phyloP scores from a whole-genome alignment of 35 echinoderm and acorn worm species.

The Stichopus chloronotus region DNA sequence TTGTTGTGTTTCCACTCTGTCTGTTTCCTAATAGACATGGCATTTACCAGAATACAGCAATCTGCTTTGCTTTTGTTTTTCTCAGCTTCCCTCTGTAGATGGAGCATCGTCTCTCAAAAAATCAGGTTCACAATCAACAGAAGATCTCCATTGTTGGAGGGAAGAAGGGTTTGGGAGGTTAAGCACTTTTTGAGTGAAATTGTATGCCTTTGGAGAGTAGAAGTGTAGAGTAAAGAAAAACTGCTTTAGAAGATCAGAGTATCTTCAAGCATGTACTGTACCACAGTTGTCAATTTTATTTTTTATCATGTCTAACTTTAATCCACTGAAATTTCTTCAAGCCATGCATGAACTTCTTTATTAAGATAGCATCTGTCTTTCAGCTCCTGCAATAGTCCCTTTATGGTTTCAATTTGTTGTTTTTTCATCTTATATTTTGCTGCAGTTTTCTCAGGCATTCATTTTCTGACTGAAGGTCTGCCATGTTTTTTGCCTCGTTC shows the following conservation, averaged over 20 bases:
- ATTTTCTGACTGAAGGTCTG: too few species aligned
- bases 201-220: slow-evolving; percentile 10
- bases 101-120: neutral
- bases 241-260: neutral
- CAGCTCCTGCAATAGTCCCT: neutral
- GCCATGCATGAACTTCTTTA: neutral
- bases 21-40: slow-evolving; percentile 18
- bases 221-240: slow-evolving; percentile 12
- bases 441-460: too few species aligned
- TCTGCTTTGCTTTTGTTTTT: neutral
- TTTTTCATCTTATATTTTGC: neutral
- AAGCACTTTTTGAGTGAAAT: slow-evolving; percentile 6
- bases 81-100: neutral
- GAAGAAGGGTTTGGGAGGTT: neutral
- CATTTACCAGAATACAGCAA: neutral
- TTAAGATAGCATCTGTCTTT: neutral
- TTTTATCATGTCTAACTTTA: slow-evolving; percentile 1
- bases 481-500: too few species aligned
- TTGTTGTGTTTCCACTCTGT: slow-evolving; percentile 4
- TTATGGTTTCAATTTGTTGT: neutral
- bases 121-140: neutral
- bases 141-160: neutral
- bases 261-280: neutral
- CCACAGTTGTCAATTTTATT: neutral
- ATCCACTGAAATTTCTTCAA: neutral